A percentile compares a stretch with the other conserved stretches of the same genome.
Evolutionary conservation across 2,797 vertebrate species (phyloP).

Genomic region (Leucoraja ocellata): DNA sequence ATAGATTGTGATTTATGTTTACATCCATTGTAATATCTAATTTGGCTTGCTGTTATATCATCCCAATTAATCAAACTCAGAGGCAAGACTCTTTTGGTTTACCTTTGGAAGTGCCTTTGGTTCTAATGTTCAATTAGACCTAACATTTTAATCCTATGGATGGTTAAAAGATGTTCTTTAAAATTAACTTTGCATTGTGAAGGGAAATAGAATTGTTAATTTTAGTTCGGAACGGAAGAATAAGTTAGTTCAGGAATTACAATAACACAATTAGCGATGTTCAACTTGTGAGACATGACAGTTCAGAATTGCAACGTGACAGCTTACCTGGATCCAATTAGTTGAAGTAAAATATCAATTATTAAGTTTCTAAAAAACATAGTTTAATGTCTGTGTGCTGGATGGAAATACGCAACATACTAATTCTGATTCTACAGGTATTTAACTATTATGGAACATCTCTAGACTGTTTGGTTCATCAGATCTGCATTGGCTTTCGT

Average conservation of each 20-base stretch:
- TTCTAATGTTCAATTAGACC: background rate
- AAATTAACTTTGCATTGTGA: background rate
- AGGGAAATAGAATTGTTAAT: background rate
- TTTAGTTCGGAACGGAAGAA: background rate
- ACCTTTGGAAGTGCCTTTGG: background rate
- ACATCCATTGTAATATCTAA: slow-evolving; percentile 7
- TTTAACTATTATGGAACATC: background rate
- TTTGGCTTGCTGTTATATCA: background rate
- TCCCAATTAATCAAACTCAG: background rate
- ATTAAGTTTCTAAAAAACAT: background rate
- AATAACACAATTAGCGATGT: background rate
- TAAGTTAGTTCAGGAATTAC: background rate
- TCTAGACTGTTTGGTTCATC: no score
- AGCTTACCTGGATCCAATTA: background rate
- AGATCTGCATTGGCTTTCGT: background rate
- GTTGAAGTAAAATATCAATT: background rate
- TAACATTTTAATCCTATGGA: background rate
- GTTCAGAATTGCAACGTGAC: background rate
- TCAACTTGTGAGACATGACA: background rate
- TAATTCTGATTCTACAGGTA: background rate
- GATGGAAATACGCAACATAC: background rate
- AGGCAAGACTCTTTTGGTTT: background rate
- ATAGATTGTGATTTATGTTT: slow-evolving; percentile 7
- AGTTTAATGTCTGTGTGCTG: background rate
- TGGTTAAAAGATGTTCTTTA: background rate